These are phyloP conservation scores for Cassiopea andromeda DNA, from an alignment of 30 jellyfish, hydroid and myxozoan genomes.

Conservation along the genomic window DNA sequence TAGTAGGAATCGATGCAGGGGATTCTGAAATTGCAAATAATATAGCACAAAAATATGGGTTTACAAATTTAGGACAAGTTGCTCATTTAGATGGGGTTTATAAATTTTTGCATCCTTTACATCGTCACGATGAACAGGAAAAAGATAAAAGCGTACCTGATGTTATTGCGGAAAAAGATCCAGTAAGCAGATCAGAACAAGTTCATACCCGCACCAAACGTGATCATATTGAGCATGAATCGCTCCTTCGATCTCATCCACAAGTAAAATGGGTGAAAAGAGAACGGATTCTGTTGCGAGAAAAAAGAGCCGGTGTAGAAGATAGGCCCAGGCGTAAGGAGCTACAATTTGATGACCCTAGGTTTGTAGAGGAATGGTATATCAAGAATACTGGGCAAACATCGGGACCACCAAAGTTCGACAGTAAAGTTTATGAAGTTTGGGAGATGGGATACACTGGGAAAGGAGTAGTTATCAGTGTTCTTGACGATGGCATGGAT, in stretches of 20 bases:
- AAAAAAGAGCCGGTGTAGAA: constrained; percentile 69
- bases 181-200: constrained; percentile 20
- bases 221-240: constrained; percentile 88
- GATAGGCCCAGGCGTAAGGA: background rate
- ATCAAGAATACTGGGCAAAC: constrained; percentile 89
- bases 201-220: constrained; percentile 65
- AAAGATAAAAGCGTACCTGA: background rate
- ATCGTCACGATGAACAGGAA: constrained; percentile 27
- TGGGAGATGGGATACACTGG: constrained; percentile 96
- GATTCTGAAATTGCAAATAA: constrained; percentile 76
- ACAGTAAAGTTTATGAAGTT: constrained; percentile 72
- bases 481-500: constrained; percentile 98
- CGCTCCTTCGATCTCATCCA: constrained; percentile 74
- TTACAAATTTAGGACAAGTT: constrained; percentile 80
- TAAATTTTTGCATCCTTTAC: constrained; percentile 69
- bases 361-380: constrained; percentile 83
- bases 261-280: constrained; percentile 86
- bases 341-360: constrained; percentile 76
- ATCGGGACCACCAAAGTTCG: constrained; percentile 90
- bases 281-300: constrained; percentile 81
- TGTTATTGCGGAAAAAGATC: constrained; percentile 16
- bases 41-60: constrained; percentile 82
- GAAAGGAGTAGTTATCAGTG: constrained; percentile 87
- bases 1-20: constrained; percentile 84
- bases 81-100: constrained; percentile 80